phyloP scores from a whole-genome alignment of 1,140 invertebrate genomes.

The Lordiphosa clarofinis region DNA sequence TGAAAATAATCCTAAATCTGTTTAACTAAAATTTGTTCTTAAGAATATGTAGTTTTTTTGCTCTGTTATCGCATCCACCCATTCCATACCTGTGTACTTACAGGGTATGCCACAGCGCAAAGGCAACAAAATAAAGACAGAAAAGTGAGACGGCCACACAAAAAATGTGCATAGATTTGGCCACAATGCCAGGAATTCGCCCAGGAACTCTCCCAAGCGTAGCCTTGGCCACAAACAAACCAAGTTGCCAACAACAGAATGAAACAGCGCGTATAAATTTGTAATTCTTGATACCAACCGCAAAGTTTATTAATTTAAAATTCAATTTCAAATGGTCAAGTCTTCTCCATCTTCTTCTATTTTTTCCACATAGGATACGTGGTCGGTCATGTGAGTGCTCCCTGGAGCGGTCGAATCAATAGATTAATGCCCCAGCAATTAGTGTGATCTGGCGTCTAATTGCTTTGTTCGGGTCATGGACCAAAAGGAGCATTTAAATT shows the following conservation, averaged over 20 bases:
- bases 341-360: neutral
- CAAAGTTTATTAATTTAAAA: slow-evolving; percentile 78
- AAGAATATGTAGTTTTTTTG: no score
- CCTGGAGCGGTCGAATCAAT: slow-evolving; percentile 38
- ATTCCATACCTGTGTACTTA: slow-evolving; percentile 17
- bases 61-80: neutral
- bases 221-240: slow-evolving; percentile 15
- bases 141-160: slow-evolving; percentile 18
- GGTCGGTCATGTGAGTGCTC: slow-evolving; percentile 11
- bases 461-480: slow-evolving; percentile 41
- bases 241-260: slow-evolving; percentile 14
- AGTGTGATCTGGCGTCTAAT: slow-evolving; percentile 65
- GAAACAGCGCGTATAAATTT: slow-evolving; percentile 65
- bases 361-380: slow-evolving; percentile 7
- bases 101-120: slow-evolving; percentile 26
- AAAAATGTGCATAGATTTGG: slow-evolving; percentile 63
- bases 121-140: slow-evolving; percentile 41
- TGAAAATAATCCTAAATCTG: no score
- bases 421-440: slow-evolving; percentile 65
- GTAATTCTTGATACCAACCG: slow-evolving; percentile 72
- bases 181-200: slow-evolving; percentile 54
- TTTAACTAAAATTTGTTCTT: no score
- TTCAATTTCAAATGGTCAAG: slow-evolving; percentile 75
- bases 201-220: slow-evolving; percentile 32
- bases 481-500: slow-evolving; percentile 44